Evolutionary conservation across 2,113 vertebrate species (phyloP).

Genomic region (Prolemur simus): DNA sequence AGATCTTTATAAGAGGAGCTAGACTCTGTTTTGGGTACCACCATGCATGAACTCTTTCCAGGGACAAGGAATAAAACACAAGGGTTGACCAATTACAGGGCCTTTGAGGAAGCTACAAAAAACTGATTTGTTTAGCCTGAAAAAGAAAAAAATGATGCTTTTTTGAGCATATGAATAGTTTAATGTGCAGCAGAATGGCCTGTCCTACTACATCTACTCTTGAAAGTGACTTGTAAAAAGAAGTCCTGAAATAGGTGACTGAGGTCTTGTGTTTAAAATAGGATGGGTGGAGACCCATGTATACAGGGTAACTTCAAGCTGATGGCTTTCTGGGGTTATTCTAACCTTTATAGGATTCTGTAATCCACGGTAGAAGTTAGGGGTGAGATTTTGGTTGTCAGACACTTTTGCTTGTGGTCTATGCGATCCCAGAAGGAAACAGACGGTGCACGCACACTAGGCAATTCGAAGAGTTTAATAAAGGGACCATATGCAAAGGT

Average conservation of each 20-base stretch:
- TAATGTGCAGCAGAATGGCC: neutral
- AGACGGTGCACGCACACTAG: neutral
- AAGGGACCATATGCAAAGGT: neutral
- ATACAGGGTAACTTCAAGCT: neutral
- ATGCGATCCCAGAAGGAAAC: neutral
- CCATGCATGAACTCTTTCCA: neutral
- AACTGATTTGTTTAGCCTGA: neutral
- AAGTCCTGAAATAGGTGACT: neutral
- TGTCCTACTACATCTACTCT: neutral
- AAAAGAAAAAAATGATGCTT: neutral
- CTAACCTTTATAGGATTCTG: neutral
- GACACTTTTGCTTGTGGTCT: neutral
- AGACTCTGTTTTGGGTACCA: neutral
- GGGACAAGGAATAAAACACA: neutral
- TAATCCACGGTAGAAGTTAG: neutral
- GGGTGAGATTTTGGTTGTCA: neutral
- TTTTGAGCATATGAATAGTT: neutral
- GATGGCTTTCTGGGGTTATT: neutral
- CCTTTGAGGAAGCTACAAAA: neutral
- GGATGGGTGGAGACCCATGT: neutral
- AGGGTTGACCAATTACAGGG: neutral
- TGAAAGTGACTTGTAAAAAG: neutral
- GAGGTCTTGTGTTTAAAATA: neutral
- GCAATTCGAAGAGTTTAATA: neutral
- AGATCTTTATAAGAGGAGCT: neutral